phyloP scores from a whole-genome alignment of 2,888 invertebrate genomes.

The Drosophila algonquin region DNA sequence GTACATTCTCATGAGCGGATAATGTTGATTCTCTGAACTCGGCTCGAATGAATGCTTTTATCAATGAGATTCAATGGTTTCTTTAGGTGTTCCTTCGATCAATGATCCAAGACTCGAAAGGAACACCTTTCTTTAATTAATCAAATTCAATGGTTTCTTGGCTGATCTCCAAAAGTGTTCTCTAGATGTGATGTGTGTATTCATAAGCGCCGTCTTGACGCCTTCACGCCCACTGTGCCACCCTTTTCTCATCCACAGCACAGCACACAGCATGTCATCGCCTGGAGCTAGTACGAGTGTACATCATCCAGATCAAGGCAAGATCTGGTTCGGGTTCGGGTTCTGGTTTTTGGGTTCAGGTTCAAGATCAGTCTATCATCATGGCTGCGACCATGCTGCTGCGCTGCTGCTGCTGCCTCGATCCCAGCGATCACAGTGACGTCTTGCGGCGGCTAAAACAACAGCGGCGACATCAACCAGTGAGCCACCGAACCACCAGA shows the following conservation, averaged over 20 bases:
- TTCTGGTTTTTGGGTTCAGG: slow-evolving; percentile 34
- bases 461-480: slow-evolving; percentile 74
- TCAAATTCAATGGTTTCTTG: neutral
- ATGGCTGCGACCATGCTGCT: slow-evolving; percentile 35
- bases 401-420: slow-evolving; percentile 9
- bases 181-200: slow-evolving; percentile 23
- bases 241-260: slow-evolving; percentile 16
- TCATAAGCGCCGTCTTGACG: slow-evolving; percentile 19
- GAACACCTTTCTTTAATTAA: neutral
- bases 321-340: slow-evolving; percentile 4
- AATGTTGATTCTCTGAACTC: no score
- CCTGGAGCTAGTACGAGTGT: slow-evolving; percentile 61
- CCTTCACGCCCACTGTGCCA: slow-evolving; percentile 69
- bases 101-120: neutral
- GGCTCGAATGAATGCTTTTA: no score
- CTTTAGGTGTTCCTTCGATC: no score
- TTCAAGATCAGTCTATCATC: slow-evolving; percentile 60
- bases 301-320: slow-evolving; percentile 33
- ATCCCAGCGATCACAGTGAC: slow-evolving; percentile 8
- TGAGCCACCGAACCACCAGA: slow-evolving; percentile 1
- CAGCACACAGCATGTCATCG: slow-evolving; percentile 69
- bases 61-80: no score
- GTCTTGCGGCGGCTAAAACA: slow-evolving; percentile 16
- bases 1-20: no score
- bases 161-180: neutral